Base-by-base conservation (phyloP, 1,140 invertebrate genomes). In the Heliconius hermathena region DNA sequence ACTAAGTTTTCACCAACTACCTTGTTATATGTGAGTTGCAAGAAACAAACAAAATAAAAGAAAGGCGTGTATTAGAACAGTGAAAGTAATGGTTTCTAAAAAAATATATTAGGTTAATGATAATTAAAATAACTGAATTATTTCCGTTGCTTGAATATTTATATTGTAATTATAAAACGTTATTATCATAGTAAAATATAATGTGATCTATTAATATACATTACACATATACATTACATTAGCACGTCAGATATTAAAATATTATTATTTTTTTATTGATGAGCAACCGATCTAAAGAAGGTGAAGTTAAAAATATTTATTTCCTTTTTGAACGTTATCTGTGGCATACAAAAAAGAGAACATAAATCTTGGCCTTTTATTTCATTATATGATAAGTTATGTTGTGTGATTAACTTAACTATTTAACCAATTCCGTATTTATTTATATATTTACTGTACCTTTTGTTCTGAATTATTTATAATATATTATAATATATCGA, bases 311-410 rank as follows among this genome's bases (percentile, higher is more conserved):
- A 46, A 46, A 4, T 46, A 46, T 13, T 41, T 13, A 41, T 4
- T 46, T 46, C 41, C 4, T 4, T 46, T 16, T 46, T 16, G 8
- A 46, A 46, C 3, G 13, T 46, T 46, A 46, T 46, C 41, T 11
- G 11, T 16, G 4, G 41, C 3, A 13, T 13, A 13, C 54, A 26
- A 52, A 74, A 66, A 77, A 76, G 60, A 74, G 77, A 77, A 81
- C 71, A 80, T 73, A 78, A 72, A 74, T 52, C 13, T 76, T 73
- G 52, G 73, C 78, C 74, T 73, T 79, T 79, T 82, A 52, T 78
- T 78, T 83, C 66, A 79, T 81, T 79, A 81, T 54, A 74, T 74
- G 74, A 74, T 33, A 33, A 81, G 81, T 83, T 79, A 72, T 81
- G 80, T 74, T 71, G 79, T 77, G 71, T 71, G 73, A 77, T 77